These are phyloP conservation scores for Protophormia terraenovae DNA, from an alignment of 2,888 invertebrate genomes.

Conservation along the genomic window DNA sequence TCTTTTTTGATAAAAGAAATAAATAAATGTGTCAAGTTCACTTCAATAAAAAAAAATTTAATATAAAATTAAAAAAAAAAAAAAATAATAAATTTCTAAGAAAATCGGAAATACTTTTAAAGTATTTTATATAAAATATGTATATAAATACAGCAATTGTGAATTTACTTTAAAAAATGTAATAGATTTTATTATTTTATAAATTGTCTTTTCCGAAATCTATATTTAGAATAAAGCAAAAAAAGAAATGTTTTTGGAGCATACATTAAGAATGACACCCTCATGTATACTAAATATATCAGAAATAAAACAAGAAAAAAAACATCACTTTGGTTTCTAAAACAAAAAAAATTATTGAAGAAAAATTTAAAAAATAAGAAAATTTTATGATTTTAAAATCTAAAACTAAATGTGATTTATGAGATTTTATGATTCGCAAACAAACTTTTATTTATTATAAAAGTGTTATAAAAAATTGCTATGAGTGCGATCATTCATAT, in stretches of 20 bases:
- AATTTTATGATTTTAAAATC: not conserved
- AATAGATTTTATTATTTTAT: slow-evolving; percentile 17
- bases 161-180: not conserved
- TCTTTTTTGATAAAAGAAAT: not conserved
- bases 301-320: slow-evolving; percentile 14
- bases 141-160: not conserved
- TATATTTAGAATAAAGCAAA: slow-evolving; percentile 61
- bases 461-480: no score
- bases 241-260: slow-evolving; percentile 83
- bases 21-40: slow-evolving; percentile 54
- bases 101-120: not conserved
- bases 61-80: not conserved
- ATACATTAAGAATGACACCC: slow-evolving; percentile 43
- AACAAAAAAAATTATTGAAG: not conserved
- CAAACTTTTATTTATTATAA: no score
- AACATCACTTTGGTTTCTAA: not conserved
- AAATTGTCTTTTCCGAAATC: slow-evolving; percentile 18
- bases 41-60: not conserved
- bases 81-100: not conserved
- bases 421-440: no score
- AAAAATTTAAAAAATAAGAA: not conserved
- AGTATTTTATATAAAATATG: not conserved
- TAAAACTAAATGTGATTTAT: no score
- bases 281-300: slow-evolving; percentile 31
- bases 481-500: no score